Evolutionary conservation across 2,113 vertebrate genomes (phyloP).

Genomic region (Glareola pratincola): DNA sequence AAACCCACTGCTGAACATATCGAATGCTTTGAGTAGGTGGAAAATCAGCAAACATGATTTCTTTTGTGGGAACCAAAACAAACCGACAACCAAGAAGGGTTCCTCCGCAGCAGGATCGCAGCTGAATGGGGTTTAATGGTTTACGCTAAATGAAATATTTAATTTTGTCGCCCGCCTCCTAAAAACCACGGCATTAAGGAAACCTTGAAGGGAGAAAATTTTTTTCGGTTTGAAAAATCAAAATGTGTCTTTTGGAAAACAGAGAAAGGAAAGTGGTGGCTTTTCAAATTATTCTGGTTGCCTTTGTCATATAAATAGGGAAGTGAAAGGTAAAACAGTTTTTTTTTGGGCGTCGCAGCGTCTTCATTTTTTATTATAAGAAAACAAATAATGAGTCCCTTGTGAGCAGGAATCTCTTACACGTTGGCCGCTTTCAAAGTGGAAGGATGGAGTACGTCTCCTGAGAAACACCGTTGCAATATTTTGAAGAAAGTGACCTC

Average conservation of each 20-base stretch:
- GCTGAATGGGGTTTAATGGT: background rate
- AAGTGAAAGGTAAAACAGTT: background rate
- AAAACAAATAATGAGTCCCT: background rate
- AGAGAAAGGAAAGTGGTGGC: background rate
- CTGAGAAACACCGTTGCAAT: background rate
- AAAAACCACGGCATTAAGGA: background rate
- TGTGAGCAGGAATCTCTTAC: background rate
- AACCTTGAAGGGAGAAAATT: background rate
- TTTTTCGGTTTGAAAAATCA: background rate
- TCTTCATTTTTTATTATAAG: background rate
- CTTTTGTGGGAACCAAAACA: background rate
- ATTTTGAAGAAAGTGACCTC: background rate
- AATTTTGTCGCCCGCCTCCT: background rate
- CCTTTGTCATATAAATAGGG: background rate
- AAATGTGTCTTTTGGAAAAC: background rate
- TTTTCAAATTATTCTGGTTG: background rate
- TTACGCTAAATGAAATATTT: background rate
- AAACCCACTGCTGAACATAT: background rate
- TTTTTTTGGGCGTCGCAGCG: background rate
- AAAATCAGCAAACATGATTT: background rate
- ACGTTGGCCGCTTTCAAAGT: rapidly evolving
- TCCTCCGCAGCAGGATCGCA: background rate
- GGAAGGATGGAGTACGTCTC: background rate
- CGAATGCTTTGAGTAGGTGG: background rate
- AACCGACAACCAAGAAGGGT: background rate